Percentiles rank a stretch among this genome's conserved stretches.
Evolutionary conservation across 1,140 invertebrate species (phyloP).

Genomic region (Pogonognathellus flavescens): DNA sequence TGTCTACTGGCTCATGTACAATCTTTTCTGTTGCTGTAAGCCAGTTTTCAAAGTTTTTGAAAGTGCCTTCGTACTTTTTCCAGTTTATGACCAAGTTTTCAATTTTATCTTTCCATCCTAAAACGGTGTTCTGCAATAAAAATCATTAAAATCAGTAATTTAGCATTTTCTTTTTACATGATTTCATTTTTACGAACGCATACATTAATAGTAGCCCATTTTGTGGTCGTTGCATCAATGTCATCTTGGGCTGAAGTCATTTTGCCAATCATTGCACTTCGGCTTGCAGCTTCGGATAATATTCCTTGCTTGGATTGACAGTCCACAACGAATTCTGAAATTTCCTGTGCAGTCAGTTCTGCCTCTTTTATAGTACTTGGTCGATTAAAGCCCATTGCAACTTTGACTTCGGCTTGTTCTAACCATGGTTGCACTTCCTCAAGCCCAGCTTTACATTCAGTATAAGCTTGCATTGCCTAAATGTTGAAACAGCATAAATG

Average conservation of each 20-base stretch:
- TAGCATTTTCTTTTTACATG: background rate
- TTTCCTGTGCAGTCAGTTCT: conserved; percentile 78
- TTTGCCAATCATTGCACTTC: conserved; percentile 46
- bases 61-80: conserved; percentile 56
- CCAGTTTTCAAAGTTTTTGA: conserved; percentile 53
- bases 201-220: conserved; percentile 61
- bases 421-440: conserved; percentile 89
- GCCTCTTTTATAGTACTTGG: conserved; percentile 82
- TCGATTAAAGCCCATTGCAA: conserved; percentile 75
- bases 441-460: conserved; percentile 84
- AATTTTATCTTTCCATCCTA: conserved; percentile 58
- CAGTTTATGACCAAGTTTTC: conserved; percentile 60
- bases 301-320: conserved; percentile 79
- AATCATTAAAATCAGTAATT: background rate
- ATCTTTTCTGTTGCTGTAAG: conserved; percentile 34
- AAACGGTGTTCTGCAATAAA: conserved; percentile 52
- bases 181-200: background rate
- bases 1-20: conserved; percentile 52
- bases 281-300: conserved; percentile 12
- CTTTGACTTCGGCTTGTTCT: conserved; percentile 85
- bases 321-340: conserved; percentile 79
- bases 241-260: conserved; percentile 58
- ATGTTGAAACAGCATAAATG: conserved; percentile 28
- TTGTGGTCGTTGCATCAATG: conserved; percentile 55
- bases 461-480: conserved; percentile 75